Evolutionary conservation across 2,888 invertebrate species (phyloP).

Genomic region (Galerucella calmariensis): DNA sequence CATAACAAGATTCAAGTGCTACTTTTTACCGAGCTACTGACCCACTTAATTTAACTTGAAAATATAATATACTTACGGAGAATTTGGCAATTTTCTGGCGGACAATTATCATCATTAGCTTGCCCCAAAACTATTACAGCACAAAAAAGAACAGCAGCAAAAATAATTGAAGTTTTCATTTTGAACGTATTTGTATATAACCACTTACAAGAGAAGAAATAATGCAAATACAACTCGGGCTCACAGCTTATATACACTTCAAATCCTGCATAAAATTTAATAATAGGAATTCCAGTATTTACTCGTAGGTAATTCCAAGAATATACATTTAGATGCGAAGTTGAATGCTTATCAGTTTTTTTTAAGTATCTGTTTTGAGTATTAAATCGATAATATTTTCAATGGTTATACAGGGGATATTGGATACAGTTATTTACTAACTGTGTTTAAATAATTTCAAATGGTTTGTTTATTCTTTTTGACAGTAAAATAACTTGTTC

Average conservation of each 20-base stretch:
- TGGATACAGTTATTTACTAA: neutral
- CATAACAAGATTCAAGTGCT: no score
- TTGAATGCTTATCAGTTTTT: constrained; percentile 2
- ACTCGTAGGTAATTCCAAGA: constrained; percentile 2
- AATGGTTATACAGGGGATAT: neutral
- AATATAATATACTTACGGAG: neutral
- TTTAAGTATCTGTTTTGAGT: neutral
- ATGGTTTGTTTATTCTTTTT: no score
- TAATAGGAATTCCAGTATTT: neutral
- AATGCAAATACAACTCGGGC: neutral
- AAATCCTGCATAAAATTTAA: constrained; percentile 1
- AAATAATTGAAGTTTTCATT: neutral
- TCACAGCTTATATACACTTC: neutral
- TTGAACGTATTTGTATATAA: neutral
- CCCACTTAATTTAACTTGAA: neutral
- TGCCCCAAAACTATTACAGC: neutral
- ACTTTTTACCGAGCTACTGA: no score
- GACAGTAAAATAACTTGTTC: no score
- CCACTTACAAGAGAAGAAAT: neutral
- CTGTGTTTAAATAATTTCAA: neutral
- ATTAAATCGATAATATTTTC: neutral
- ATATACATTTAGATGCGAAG: neutral
- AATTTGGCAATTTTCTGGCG: neutral
- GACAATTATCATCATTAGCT: neutral
- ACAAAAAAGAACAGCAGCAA: neutral